Evolutionary conservation across 1,140 invertebrate species (phyloP), one percentile per base, ranked within the genome.

Genomic region (Drosophila orena): DNA sequence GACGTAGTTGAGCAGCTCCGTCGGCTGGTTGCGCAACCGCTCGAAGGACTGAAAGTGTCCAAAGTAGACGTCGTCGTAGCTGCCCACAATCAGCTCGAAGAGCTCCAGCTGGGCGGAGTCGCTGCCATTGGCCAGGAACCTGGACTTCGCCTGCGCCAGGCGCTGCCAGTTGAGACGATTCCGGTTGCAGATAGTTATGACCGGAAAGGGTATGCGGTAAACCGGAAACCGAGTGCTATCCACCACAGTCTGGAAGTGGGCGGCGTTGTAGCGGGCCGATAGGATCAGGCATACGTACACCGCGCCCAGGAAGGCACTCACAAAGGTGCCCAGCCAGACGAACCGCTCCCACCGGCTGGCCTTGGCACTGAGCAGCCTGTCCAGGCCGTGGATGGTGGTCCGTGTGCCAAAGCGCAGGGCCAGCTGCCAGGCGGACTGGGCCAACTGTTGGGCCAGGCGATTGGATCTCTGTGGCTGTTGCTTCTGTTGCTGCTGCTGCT

Each of bases 131-230:
- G 68, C 54, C 65, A 92, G 57, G 50, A 91, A 92, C 11, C 62
- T 49, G 1, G 55, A 15, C 30, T 88, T 81, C 14, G 85, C 91
- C 46, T 66, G 52, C 0, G 52, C 38, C 35, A 91, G 46, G 42
- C 86, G 89, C 11, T 78, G 59, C 85, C 89, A 92, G 47, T 92
- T 91, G 0, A 92, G 64, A 5, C 89, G 83, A 70, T 92, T 92
- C 12, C 62, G 58, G 76, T 92, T 92, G 47, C 91, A 92, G 27
- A 92, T 92, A 17, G 90, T 92, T 7, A 92, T 76, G 12, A 90
- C 90, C 34, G 91, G 91, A 62, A 86, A 92, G 2, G 85, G 54
- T 27, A 92, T 91, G 27, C 89, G 70, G 52, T 83, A 89, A 1
- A 92, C 86, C 22, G 91, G 91, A 50, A 52, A 85, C 2, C 78